A percentile compares a stretch with the other conserved stretches of the same genome.
Evolutionary conservation across 1,140 invertebrate genomes (phyloP).

Genomic region (Proctacanthus coquilletti): DNA sequence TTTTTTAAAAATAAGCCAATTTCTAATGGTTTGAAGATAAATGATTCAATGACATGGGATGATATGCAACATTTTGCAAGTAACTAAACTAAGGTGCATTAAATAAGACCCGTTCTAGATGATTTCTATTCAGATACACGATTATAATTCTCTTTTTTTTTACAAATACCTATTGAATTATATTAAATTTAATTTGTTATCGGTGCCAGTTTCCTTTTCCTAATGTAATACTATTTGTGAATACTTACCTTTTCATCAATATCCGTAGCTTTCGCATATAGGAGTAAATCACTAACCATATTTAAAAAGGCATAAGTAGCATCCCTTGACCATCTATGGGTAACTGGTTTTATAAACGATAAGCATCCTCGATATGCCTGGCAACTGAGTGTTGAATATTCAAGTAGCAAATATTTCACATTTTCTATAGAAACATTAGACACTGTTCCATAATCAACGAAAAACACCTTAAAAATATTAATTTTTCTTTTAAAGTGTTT

Average conservation of each 20-base stretch:
- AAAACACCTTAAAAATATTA: conserved; percentile 12
- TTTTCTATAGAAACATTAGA: conserved; percentile 7
- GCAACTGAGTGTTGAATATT: conserved; percentile 13
- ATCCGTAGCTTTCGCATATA: conserved; percentile 8
- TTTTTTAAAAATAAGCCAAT: too few relatives aligned
- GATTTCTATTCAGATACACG: too few relatives aligned
- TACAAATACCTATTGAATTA: too few relatives aligned
- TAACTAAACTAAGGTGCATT: too few relatives aligned
- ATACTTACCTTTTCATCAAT: conserved; percentile 9
- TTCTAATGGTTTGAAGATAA: too few relatives aligned
- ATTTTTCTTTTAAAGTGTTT: not conserved
- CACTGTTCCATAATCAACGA: conserved; percentile 17
- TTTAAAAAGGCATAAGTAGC: conserved; percentile 6
- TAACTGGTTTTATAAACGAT: conserved; percentile 7
- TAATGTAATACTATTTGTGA: not conserved
- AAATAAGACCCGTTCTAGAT: too few relatives aligned
- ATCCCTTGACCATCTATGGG: conserved; percentile 5
- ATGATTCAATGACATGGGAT: too few relatives aligned
- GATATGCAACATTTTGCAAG: too few relatives aligned
- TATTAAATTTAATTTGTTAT: too few relatives aligned
- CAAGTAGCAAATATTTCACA: conserved; percentile 13
- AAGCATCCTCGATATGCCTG: conserved; percentile 8
- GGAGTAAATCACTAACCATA: conserved; percentile 2
- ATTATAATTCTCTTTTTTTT: too few relatives aligned
- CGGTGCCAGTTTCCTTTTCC: not conserved